Evolutionary conservation across 2,113 vertebrate species (phyloP), one percentile per base, ranked within the genome.

Genomic region (Cygnus buccinator): DNA sequence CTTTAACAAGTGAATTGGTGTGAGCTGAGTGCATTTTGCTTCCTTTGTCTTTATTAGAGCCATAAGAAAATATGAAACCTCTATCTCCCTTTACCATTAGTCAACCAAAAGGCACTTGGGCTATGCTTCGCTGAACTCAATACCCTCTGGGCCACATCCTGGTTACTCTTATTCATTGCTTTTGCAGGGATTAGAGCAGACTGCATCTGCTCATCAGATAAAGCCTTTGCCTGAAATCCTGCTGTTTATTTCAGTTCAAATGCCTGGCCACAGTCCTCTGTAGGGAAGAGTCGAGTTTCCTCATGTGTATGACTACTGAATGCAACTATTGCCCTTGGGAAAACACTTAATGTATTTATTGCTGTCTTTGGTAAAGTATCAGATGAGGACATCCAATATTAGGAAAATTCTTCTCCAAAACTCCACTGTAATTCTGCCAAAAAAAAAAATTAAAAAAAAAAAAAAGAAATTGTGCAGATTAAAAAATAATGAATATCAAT

Each of bases 81-180:
- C n/a, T 66, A 39, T 89, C 59, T 92, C 15, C 65, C 50, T 63
- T 66, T 43, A 67, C 22, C 59, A 88, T 92, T 68, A 96, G 91
- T 95, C 94, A 96, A 77, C 41, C 39, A 14, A 87, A 81, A 75
- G 74, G 74, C 84, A 61, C 81, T 84, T 5, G 58, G 58, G 84
- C 75, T 46, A 48, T 23, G 85, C 86, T 71, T 62, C 4, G 2
- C 55, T 97, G 96, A 96, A 97, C 97, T 94, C 95, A 52, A 2
- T 95, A 35, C 94, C 91, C 94, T 84, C 87, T 85, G 80, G 90
- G 85, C 79, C 84, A 77, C 50, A 29, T 87, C 86, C 90, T 39
- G 23, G 33, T 59, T 92, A 74, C 87, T 87, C 57, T 78, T 52
- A 8, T n/a, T 90, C 25, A 67, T 63, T 94, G 89, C 65, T 84